Conservation (phyloP, 2,113 vertebrate genomes). For the Argyrosomus japonicus region DNA sequence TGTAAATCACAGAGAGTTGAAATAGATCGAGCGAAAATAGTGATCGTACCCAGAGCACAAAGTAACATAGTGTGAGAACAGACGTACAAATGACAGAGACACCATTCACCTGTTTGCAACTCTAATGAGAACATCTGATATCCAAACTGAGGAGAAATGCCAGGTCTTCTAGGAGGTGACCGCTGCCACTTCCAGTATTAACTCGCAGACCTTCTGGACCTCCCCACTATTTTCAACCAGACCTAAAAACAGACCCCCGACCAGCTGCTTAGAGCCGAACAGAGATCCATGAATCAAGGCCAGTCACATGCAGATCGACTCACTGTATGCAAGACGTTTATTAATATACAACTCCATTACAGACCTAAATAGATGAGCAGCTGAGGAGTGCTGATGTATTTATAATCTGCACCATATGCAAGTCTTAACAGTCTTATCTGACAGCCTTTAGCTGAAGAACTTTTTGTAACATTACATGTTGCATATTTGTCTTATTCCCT, state of each 20-base stretch:
- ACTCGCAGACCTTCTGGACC: neutral
- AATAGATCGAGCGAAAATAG: too few species aligned
- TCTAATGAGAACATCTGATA: fast-evolving
- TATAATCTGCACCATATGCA: conserved; percentile 46
- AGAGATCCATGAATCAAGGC: conserved; percentile 14
- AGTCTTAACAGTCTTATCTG: neutral
- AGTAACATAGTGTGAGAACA: too few species aligned
- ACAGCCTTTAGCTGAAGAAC: too few species aligned
- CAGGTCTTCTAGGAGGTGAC: conserved; percentile 10
- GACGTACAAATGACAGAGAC: too few species aligned
- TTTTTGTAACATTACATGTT: neutral
- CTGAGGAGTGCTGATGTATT: conserved; percentile 35
- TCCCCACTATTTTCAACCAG: conserved; percentile 67
- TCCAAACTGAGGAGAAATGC: neutral
- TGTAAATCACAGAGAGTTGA: too few species aligned
- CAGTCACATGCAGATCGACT: conserved; percentile 42
- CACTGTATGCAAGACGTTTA: conserved; percentile 48
- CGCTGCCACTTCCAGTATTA: neutral
- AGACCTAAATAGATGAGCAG: conserved; percentile 56
- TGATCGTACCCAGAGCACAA: too few species aligned
- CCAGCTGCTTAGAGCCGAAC: conserved; percentile 65
- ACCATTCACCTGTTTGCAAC: too few species aligned
- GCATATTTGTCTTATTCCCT: neutral
- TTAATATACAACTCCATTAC: conserved; percentile 36
- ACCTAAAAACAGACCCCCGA: conserved; percentile 68